Evolutionary conservation across 2,797 vertebrate genomes (phyloP).

Genomic region (Sciaenops ocellatus): DNA sequence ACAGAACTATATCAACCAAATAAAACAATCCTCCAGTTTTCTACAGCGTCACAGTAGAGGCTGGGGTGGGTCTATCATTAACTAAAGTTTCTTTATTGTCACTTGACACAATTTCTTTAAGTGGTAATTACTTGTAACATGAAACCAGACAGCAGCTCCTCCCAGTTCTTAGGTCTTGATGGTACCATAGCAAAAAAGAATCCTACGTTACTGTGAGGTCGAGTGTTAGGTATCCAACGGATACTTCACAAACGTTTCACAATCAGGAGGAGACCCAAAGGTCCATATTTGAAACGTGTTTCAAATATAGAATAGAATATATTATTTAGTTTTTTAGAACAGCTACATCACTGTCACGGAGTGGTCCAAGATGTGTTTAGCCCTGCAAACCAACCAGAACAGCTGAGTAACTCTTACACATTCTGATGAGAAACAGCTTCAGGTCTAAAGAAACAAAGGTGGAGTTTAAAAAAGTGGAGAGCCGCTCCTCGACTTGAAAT

Average conservation of each 20-base stretch:
- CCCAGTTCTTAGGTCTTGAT: neutral
- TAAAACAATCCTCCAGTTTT: neutral
- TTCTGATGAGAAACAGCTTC: neutral
- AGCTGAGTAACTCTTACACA: neutral
- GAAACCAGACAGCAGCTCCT: neutral
- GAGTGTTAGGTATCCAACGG: neutral
- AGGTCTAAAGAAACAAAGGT: neutral
- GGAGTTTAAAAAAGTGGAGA: no score
- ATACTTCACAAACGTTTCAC: neutral
- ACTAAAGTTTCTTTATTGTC: neutral
- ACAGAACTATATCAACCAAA: no score
- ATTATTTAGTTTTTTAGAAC: no score
- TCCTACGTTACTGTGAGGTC: neutral
- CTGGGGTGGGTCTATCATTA: neutral
- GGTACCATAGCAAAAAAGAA: neutral
- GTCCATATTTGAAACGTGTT: neutral
- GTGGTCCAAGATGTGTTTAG: neutral
- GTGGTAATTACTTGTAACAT: conserved; percentile 13
- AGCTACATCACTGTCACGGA: no score
- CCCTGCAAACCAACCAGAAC: neutral
- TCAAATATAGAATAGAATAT: neutral
- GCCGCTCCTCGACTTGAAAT: neutral
- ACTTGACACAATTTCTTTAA: conserved; percentile 1
- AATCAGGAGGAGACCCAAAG: neutral
- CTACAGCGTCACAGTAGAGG: neutral